Evolutionary conservation across 1,140 invertebrate genomes (phyloP), one percentile per base, ranked within the genome.

Genomic region (Hestina assimilis): DNA sequence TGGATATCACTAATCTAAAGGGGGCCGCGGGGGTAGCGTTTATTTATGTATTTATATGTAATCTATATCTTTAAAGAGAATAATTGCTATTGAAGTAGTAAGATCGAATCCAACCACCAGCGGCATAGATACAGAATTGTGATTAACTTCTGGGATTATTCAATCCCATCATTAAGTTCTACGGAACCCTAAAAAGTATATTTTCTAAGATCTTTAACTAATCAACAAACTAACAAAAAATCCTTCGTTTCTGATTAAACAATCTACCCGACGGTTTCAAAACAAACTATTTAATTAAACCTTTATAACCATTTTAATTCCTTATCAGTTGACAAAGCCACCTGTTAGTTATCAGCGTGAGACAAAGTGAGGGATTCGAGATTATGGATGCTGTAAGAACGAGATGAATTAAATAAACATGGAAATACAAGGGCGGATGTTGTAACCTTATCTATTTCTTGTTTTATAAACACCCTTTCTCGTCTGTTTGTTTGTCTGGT

Each of bases 371-470:
- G 5, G 1, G 5, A 17, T 15, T 38, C 19, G 6, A 38, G 41
- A 24, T 52, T 17, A 40, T 35, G 38, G 14, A 38, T 38, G 33
- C 15, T 38, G 14, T 6, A n/a, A 38, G 33, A 28, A 29, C 26
- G 9, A 41, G 35, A 51, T 24, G 47, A 58, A 47, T 21, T 52
- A 21, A 14, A 53, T 46, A 48, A 35, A 59, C 50, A 59, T 14
- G 29, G 47, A 63, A 63, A 63, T 58, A 57, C 60, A 19, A 8
- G 15, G 51, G 54, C 61, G 66, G 62, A 69, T 69, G 66, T 64
- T 60, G 14, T 8, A 8, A 9, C 12, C 26, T 29, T 46, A 31
- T 15, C 11, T 43, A 21, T 43, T 8, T 3, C 29, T 38, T 11
- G 15, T 17, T 38, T 38, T 35, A 15, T 35, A 15, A 15, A 4